Evolutionary conservation across 2,113 vertebrate species (phyloP).

Genomic region (Cygnus atratus): DNA sequence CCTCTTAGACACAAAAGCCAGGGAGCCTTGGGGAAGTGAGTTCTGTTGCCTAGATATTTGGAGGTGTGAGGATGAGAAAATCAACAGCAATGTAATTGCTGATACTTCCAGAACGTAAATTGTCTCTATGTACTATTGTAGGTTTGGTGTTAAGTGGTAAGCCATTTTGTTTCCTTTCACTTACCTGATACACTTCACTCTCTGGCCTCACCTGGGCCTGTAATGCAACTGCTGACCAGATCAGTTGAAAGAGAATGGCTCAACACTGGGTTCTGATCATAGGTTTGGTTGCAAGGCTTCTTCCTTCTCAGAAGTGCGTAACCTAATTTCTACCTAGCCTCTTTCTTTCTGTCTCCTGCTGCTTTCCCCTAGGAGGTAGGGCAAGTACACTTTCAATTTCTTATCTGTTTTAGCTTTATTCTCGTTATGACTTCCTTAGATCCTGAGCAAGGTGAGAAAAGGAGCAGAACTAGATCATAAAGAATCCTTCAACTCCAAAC

Average conservation of each 20-base stretch:
- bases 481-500: neutral
- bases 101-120: neutral
- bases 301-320: neutral
- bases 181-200: neutral
- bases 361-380: neutral
- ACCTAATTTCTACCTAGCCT: neutral
- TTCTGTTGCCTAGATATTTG: neutral
- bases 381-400: neutral
- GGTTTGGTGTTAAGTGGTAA: neutral
- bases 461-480: neutral
- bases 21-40: neutral
- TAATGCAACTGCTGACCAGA: neutral
- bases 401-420: neutral
- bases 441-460: neutral
- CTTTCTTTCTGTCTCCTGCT: neutral
- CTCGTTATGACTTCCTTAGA: neutral
- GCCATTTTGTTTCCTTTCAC: neutral
- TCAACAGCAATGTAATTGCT: neutral
- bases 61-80: neutral
- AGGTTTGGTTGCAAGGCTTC: neutral
- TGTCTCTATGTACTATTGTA: neutral
- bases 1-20: neutral
- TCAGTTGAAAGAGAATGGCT: neutral
- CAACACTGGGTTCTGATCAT: neutral
- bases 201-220: neutral